Evolutionary conservation across 2,797 vertebrate species (phyloP), one percentile per base, ranked within the genome.

Genomic region (Lepidocolaptes lacrymiger): DNA sequence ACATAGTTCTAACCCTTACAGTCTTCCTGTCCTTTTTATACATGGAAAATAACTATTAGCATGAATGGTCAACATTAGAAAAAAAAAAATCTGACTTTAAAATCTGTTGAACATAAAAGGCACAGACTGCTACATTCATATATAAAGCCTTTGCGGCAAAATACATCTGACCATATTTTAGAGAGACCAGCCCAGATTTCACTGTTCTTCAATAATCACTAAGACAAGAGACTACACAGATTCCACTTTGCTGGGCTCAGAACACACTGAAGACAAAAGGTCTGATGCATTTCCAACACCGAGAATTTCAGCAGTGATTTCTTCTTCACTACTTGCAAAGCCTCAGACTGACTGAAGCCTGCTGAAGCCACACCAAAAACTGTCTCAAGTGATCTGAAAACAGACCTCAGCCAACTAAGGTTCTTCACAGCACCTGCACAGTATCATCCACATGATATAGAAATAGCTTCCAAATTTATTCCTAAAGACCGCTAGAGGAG

Each of bases 381-480:
- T 17, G 15, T 0, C 1, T 21, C 4, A 62, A 76, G 34, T 2
- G 8, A 51, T 17, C 0, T 22, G 39, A 51, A 72, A 77, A 36
- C 27, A n/a, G 22, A 26, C 2, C 8, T n/a, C 66, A 26, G 52
- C 5, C 64, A 44, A 15, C 4, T 34, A 27, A 44, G 6, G 48
- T 5, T 78, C n/a, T 34, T 4, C 23, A 28, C 26, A n/a, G 58
- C 12, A 5, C 3, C 14, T 14, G n/a, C 54, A 58, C 7, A 6
- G 0, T 2, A 34, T 24, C 34, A 22, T 2, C 6, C 43, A 23
- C n/a, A 6, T 0, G 7, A 51, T 0, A 30, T 0, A 4, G 39
- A 32, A 51, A 41, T 0, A 73, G 20, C 3, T 66, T 66, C 28
- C n/a, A 34, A 12, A 34, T 67, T 13, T 24, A 28, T 11, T 41